Base-by-base conservation (phyloP, 2,888 invertebrate genomes). In the Tetranychus truncatus region DNA sequence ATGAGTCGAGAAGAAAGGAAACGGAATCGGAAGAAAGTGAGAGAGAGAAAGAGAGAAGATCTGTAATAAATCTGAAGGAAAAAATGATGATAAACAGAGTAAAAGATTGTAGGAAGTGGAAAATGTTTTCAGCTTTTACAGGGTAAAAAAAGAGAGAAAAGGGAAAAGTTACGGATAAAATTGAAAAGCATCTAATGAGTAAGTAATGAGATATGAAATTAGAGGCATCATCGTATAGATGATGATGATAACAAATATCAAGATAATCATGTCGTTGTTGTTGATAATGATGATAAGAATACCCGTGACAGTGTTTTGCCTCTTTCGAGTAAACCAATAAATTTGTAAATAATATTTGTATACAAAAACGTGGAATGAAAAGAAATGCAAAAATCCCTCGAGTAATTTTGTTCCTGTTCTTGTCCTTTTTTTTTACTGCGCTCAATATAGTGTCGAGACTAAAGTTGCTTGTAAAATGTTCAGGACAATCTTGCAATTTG, bases 41-140 rank as follows among this genome's bases (percentile, higher is more conserved):
- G 67, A 67, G 67, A 67, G 67, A 67, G 67, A 69, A 24, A 69
- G 9, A 69, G 69, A 69, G 69, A 69, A 69, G 66, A 66, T 8
- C 18, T 18, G 20, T 18, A 66, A 20, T 20, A 15, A 9, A 15
- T 20, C n/a, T 20, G 11, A 11, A 66, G 66, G 11, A 66, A 6
- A 20, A 66, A 20, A 66, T 20, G 66, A 66, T 7, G 20, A 66
- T 15, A 66, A n/a, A 66, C 18, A 66, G 66, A 67, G 67, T 21
- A n/a, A 67, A n/a, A 67, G n/a, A 67, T 11, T 8, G 67, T 21
- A 21, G n/a, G 66, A 67, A 67, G 24, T 67, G 24, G 67, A 67
- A 9, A 67, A n/a, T 69, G 20, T 69, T 55, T 55, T 9, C 15
- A 15, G 55, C 15, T 15, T 15, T 55, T 15, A 15, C 55, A 55